Base-by-base conservation (phyloP, 2,888 invertebrate genomes). In the Poecilobothrus nobilitatus region DNA sequence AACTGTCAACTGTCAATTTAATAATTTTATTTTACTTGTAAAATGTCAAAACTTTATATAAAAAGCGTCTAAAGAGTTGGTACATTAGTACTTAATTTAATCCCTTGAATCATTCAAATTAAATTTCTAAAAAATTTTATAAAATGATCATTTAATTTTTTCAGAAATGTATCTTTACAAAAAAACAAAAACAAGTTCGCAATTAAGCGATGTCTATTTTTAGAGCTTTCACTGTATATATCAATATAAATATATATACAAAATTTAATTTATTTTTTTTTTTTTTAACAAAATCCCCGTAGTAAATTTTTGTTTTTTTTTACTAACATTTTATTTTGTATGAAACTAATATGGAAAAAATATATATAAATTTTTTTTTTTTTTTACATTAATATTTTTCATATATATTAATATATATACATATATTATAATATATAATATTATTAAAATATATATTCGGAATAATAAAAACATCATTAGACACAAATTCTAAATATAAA, bases 361-460 rank as follows among this genome's bases (percentile, higher is more conserved):
- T 53, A 53, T 53, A 53, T 53, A 6, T 18, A 53, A 53, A 53
- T 3, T 6, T 53, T 18, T 41, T 41, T 53, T 18, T 41, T 41
- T 53, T 53, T 15, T 53, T 53, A 8, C 37, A 37, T n/a, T n/a
- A n/a, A n/a, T 37, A 37, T 27, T 41, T 41, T 41, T 41, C 41
- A 41, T 53, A 53, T 53, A 53, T n/a, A 53, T n/a, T 15, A 15
- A 53, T 18, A 18, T 53, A 53, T 18, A 53, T 18, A 53, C 18
- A 53, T 53, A 53, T 12, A 70, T 68, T 66, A 62, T 34, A 71
- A 27, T 27, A 27, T 27, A 27, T 27, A 27, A 2, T 27, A 27
- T 27, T 69, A 70, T 63, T 70, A 37, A 65, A 71, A 67, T 53
- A 69, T 68, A 27, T 68, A 72, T 61, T 53, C 37, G 64, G 67